Base-by-base conservation (phyloP, 2,888 invertebrate genomes). In the Mycogona germanica region DNA sequence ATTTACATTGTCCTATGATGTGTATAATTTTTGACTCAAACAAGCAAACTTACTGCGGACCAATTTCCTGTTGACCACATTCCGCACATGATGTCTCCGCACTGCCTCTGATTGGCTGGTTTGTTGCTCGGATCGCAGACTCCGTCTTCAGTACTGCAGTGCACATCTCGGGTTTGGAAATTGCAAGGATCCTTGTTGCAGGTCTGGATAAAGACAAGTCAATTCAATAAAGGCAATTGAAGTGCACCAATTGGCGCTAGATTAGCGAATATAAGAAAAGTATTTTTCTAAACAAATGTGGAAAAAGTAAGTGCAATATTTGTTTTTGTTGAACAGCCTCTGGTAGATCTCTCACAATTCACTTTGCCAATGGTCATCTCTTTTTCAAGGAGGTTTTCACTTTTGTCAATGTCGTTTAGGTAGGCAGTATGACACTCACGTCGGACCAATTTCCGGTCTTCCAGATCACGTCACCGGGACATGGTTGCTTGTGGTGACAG, bases 401-500 rank as follows among this genome's bases (percentile, higher is more conserved):
- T 12, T 12, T 12, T 35, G 9, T 12, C 35, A 12, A 35, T 35
- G 14, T 35, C 35, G 35, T 9, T 14, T 35, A 35, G 14, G 14
- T 35, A 9, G 9, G 14, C 9, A 12, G 14, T 35, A 12, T 46
- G 7, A 14, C 7, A 50, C 59, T 60, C 51, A 62, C 62, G 48
- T 60, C 57, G 19, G 61, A 56, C 61, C 61, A 61, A 45, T 60
- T 57, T 4, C 59, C 59, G 6, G 57, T 55, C n/a, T 56, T 29
- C 59, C 60, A 60, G 2, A 51, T 55, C n/a, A 58, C 55, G 4
- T 57, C 60, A 2, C 55, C 59, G 3, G 61, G 62, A 56, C 78
- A 78, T 1, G 68, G 64, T 2, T 74, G 72, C 45, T 76, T 63
- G 50, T 68, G 67, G 17, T 74, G 74, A 67, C 87, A 87, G 32